These are phyloP conservation scores for Didymodactylos carnosus DNA, from an alignment of 2,888 invertebrate species.

Conservation along the genomic window DNA sequence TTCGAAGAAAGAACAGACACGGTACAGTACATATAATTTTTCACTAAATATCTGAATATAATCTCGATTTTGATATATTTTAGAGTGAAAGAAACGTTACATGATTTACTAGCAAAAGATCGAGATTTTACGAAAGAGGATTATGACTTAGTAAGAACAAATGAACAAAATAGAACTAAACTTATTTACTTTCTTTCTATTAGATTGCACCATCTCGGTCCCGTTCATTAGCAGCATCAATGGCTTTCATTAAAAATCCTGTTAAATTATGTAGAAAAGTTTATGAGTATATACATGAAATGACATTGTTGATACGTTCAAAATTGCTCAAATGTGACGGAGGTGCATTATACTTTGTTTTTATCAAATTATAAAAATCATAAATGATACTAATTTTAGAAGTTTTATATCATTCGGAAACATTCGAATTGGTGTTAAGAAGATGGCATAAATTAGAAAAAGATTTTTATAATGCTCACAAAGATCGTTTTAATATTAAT, in stretches of 20 bases:
- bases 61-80: background rate
- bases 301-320: constrained; percentile 53
- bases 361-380: constrained; percentile 48
- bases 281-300: constrained; percentile 60
- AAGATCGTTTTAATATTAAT: constrained; percentile 65
- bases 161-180: background rate
- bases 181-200: constrained; percentile 7
- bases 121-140: constrained; percentile 65
- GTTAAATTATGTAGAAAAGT: constrained; percentile 75
- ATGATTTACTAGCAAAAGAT: constrained; percentile 74
- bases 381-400: background rate
- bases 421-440: constrained; percentile 91
- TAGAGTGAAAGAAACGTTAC: constrained; percentile 81
- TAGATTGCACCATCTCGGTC: constrained; percentile 70
- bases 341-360: background rate
- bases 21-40: too few species aligned
- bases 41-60: background rate
- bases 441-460: constrained; percentile 89
- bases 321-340: background rate
- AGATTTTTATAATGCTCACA: constrained; percentile 43
- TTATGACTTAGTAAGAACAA: constrained; percentile 43
- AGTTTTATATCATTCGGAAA: constrained; percentile 76
- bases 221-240: constrained; percentile 68
- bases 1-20: constrained; percentile 10
- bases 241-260: constrained; percentile 87